A percentile compares a stretch with the other conserved stretches of the same genome.
Evolutionary conservation across 2,888 invertebrate species (phyloP).

Genomic region (Petrolisthes manimaculis): DNA sequence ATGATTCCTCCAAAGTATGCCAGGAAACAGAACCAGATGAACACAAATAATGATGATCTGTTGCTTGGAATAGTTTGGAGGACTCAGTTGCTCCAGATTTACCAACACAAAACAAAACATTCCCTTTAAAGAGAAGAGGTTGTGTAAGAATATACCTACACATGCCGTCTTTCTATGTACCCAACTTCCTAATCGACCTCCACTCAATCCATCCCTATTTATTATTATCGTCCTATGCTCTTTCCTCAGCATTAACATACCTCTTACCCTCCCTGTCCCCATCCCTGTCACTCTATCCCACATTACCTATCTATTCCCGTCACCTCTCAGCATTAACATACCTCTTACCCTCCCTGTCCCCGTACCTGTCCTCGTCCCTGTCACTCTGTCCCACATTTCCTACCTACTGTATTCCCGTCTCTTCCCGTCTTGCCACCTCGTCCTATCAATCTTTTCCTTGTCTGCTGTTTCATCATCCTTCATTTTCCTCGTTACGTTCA

Average conservation of each 20-base stretch:
- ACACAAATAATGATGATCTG: too few relatives aligned
- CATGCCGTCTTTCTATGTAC: background rate
- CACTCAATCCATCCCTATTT: background rate
- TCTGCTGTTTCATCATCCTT: background rate
- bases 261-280: background rate
- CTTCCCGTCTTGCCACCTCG: too few relatives aligned
- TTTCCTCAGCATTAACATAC: background rate
- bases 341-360: background rate
- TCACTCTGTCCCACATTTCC: background rate
- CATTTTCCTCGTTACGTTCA: too few relatives aligned
- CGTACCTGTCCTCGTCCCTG: background rate
- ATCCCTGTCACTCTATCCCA: background rate
- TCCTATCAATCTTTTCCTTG: background rate
- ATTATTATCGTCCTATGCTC: background rate
- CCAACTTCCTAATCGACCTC: background rate
- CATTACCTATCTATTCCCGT: background rate
- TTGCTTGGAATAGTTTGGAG: too few relatives aligned
- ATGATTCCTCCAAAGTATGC: too few relatives aligned
- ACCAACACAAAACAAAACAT: background rate
- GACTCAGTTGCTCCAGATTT: too few relatives aligned
- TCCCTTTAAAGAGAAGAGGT: background rate
- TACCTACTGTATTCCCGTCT: background rate
- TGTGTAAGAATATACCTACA: background rate
- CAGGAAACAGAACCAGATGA: too few relatives aligned
- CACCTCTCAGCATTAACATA: background rate